Base-by-base conservation (phyloP, 2,888 invertebrate genomes). In the Aricia artaxerxes region DNA sequence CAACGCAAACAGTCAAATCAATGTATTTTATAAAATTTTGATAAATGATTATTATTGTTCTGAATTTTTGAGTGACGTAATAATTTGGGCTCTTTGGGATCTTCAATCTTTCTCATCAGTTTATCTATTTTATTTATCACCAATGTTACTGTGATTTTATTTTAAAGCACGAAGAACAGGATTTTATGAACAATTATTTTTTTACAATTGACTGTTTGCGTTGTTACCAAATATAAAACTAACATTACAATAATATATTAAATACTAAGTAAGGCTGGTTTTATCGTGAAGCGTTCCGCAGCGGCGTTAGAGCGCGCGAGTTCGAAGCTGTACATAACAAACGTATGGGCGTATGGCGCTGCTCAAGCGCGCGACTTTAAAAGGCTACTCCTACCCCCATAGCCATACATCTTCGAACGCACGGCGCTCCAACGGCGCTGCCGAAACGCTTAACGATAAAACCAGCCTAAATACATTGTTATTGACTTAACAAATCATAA, bases 1-100 rank as follows among this genome's bases (percentile, higher is more conserved):
- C 69, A 69, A 35, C 76, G 53, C 76, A 76, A 76, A 76, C 76
- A 76, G 6, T 76, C 76, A 44, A 49, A 13, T 11, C 31, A 64
- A 64, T 31, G 64, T 31, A 64, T 24, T 64, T 24, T 1, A 61
- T 24, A 49, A 9, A 11, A 49, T 49, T 9, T 11, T 44, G 44
- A 44, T 24, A 24, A 24, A 7, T 24, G 24, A 16, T 24, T 24
- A 24, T 24, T 24, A 24, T 24, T 24, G 9, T 24, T 64, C 6
- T 9, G 24, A 31, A 24, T 2, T 24, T 24, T 9, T 24, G 3
- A 7, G 64, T 11, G 4, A 3, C 9, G 3, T 31, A 31, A 64
- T 31, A 64, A 24, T 7, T 64, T 31, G 53, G 3, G 53, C 13
- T 53, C 13, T 53, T 64, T 31, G 13, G 13, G 13, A 0, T 53